Conservation (phyloP, 2,888 invertebrate genomes). For the Gerris lacustris region DNA sequence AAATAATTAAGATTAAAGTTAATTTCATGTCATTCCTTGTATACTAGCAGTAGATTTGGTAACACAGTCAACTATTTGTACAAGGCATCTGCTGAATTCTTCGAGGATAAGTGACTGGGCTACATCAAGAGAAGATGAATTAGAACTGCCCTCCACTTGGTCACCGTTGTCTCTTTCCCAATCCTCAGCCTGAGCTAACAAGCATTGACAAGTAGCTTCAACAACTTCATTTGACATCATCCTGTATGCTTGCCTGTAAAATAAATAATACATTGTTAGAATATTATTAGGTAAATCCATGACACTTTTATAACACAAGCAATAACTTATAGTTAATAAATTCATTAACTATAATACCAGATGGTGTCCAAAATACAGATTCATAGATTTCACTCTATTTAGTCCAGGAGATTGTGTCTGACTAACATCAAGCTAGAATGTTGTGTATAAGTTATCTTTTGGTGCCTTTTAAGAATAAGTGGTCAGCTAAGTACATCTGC, state of each 20-base stretch:
- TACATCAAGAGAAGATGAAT: conserved; percentile 7
- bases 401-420: no score
- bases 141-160: conserved; percentile 34
- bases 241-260: conserved; percentile 49
- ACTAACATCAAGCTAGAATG: no score
- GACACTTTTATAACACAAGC: no score
- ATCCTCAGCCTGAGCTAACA: conserved; percentile 85
- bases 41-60: conserved; percentile 20
- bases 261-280: background rate
- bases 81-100: conserved; percentile 88
- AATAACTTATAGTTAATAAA: no score
- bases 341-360: no score
- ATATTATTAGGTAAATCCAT: no score
- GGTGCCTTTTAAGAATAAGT: no score
- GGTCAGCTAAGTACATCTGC: no score
- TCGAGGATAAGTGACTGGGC: conserved; percentile 68
- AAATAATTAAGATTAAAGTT: background rate
- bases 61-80: conserved; percentile 63
- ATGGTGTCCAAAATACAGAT: no score
- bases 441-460: no score
- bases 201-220: conserved; percentile 88
- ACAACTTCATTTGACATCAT: conserved; percentile 90
- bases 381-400: no score
- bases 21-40: conserved; percentile 4
- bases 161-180: conserved; percentile 52